Base-by-base conservation (phyloP, 2,888 invertebrate genomes). In the Ligdia adustata region DNA sequence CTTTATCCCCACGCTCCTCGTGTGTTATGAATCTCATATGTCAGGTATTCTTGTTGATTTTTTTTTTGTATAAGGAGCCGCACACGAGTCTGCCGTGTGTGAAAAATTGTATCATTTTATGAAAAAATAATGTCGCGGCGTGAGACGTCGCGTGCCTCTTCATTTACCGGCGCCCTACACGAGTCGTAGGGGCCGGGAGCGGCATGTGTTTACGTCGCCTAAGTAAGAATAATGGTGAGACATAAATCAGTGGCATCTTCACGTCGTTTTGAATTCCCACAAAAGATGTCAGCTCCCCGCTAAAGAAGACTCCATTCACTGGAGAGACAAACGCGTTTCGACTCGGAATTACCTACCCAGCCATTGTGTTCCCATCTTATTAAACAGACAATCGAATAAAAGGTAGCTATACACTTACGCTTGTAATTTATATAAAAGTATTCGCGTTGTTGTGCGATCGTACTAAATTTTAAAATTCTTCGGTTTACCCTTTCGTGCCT, bases 161-260 rank as follows among this genome's bases (percentile, higher is more conserved):
- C 57, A 57, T 60, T 60, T 57, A 53, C 52, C 54, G 49, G 56
- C 56, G 57, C 62, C 58, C 51, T 60, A 57, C 63, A 52, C 57
- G 55, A 44, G 27, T 11, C 5, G 7, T 11, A 5, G 16, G 6
- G 26, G 31, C 32, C 15, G 42, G 32, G 18, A 75, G 70, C 69
- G 74, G 82, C 82, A 82, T 82, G 80, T 84, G 83, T 84, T 82
- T 78, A 76, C 77, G 77, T 81, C 81, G 69, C 69, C 60, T 83
- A 82, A 83, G 82, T 77, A 81, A 83, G 85, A 85, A 75, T 82
- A 82, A 85, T 83, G 78, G 70, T 54, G 55, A 58, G 53, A 72
- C 75, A 82, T 85, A 84, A 82, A 84, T 85, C 84, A 81, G 81
- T 66, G 72, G 72, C 76, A 75, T 84, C 80, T 78, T 79, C 77